Conservation (phyloP, 2,888 invertebrate genomes). For the Epistrophe grossulariae region DNA sequence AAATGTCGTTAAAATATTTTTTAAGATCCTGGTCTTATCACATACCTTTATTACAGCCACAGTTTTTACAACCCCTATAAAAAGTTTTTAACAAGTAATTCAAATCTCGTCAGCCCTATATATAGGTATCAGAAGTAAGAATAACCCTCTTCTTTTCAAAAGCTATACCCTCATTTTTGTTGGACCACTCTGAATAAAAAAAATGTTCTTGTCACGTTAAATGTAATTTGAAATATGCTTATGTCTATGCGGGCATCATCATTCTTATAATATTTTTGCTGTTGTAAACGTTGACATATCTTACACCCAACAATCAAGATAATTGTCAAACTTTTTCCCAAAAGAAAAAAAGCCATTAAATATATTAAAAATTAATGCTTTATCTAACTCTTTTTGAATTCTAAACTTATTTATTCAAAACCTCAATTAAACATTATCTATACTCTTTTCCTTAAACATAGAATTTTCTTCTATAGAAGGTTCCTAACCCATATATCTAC, state of each 20-base stretch:
- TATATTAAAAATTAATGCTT: constrained; percentile 14
- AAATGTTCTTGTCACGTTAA: background rate
- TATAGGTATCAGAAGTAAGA: background rate
- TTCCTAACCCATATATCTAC: too few relatives aligned
- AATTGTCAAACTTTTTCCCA: background rate
- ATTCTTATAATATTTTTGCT: too few relatives aligned
- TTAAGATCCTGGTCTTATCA: background rate
- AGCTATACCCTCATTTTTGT: background rate
- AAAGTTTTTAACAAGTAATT: constrained; percentile 4
- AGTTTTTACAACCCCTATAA: background rate
- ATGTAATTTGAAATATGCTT: background rate
- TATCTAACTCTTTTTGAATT: constrained; percentile 3
- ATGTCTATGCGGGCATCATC: background rate
- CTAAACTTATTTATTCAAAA: background rate
- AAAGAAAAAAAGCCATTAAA: background rate
- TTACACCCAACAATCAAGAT: background rate
- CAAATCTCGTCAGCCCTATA: background rate
- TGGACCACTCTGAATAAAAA: background rate
- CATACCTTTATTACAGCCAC: background rate
- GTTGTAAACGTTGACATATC: background rate
- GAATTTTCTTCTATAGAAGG: background rate
- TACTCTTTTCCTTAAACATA: background rate
- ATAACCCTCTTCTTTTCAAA: background rate
- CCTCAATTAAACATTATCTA: constrained; percentile 1
- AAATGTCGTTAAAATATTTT: background rate